phyloP scores from a whole-genome alignment of 1,140 invertebrate species.

The Whitmania pigra region DNA sequence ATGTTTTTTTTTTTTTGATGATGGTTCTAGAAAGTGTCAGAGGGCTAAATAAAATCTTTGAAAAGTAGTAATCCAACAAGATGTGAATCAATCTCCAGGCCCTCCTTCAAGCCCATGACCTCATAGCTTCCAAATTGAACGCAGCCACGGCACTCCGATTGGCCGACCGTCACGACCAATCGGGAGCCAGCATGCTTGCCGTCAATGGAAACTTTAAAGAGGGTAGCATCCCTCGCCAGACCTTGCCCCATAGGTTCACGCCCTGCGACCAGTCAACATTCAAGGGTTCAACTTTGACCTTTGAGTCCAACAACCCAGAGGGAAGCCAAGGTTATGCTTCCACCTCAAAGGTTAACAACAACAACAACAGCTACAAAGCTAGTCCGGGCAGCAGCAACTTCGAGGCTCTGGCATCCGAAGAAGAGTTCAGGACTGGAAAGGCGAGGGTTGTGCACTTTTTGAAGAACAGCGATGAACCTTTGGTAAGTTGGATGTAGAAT shows the following conservation, averaged over 20 bases:
- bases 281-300: not conserved
- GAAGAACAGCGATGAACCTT: slow-evolving; percentile 97
- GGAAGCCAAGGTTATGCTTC: not conserved
- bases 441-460: slow-evolving; percentile 96
- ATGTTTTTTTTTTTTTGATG: too few species aligned
- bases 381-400: not conserved
- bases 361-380: slow-evolving; percentile 1
- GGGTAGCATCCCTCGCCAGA: not conserved
- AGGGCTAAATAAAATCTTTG: too few species aligned
- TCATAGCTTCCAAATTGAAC: not conserved
- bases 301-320: not conserved
- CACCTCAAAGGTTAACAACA: not conserved
- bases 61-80: too few species aligned
- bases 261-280: not conserved
- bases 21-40: too few species aligned
- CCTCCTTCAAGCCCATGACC: not conserved
- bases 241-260: not conserved
- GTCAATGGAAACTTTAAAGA: not conserved
- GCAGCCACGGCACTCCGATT: not conserved
- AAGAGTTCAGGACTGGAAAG: slow-evolving; percentile 36
- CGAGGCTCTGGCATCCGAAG: too few species aligned
- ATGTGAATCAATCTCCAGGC: too few species aligned
- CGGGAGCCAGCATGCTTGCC: not conserved
- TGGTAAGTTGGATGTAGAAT: slow-evolving; percentile 54
- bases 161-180: not conserved